A percentile compares a stretch with the other conserved stretches of the same genome.
Evolutionary conservation across 2,888 invertebrate genomes (phyloP).

Genomic region (Coelinius sp.): DNA sequence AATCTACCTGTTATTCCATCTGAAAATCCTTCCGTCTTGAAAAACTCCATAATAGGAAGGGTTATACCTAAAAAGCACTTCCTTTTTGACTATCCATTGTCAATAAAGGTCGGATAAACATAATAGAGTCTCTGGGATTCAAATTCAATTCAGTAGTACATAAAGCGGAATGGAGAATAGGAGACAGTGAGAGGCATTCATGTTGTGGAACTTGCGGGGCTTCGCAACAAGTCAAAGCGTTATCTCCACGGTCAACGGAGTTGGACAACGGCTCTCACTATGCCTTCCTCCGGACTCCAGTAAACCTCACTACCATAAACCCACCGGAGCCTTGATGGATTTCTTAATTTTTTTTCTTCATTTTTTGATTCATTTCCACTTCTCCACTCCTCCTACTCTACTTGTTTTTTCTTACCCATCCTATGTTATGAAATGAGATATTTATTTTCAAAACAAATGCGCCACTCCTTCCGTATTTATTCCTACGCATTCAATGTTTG

Average conservation of each 20-base stretch:
- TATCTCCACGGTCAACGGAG: conserved; percentile 70
- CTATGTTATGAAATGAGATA: not conserved
- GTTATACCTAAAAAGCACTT: not conserved
- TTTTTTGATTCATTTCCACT: not conserved
- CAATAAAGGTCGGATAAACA: not conserved
- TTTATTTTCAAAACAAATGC: not conserved
- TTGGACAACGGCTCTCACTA: conserved; percentile 64
- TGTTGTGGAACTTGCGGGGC: conserved; percentile 54
- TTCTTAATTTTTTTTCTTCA: not conserved
- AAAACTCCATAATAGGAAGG: not conserved
- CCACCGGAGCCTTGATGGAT: conserved; percentile 15
- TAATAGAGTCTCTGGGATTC: not conserved
- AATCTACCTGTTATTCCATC: no score
- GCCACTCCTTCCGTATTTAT: not conserved
- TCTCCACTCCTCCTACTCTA: not conserved
- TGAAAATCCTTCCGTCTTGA: no score
- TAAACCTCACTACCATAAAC: conserved; percentile 15
- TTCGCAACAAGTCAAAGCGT: conserved; percentile 69
- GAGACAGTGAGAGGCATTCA: conserved; percentile 68
- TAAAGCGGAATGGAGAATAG: conserved; percentile 33
- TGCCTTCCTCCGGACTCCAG: conserved; percentile 10
- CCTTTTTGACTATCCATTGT: not conserved
- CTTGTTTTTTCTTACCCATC: conserved; percentile 4
- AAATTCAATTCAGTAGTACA: conserved; percentile 8
- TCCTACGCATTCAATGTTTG: not conserved